These are phyloP conservation scores for Petrophora chlorosata DNA, from an alignment of 2,888 invertebrate species.

Conservation along the genomic window DNA sequence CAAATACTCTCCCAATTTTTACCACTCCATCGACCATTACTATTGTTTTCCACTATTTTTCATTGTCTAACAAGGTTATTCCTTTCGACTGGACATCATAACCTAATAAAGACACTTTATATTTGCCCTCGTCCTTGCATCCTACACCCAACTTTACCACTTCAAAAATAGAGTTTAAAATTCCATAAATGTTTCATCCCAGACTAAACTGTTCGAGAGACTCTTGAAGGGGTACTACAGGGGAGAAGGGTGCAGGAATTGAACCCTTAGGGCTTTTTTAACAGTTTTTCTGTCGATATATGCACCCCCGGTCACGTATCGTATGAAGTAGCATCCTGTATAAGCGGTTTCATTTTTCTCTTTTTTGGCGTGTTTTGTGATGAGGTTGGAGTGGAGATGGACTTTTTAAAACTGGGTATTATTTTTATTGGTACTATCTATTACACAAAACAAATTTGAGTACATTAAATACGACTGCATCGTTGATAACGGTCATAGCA, in stretches of 20 bases:
- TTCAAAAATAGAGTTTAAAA: constrained; percentile 17
- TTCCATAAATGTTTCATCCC: constrained; percentile 11
- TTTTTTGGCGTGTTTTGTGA: constrained; percentile 41
- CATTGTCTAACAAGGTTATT: constrained; percentile 60
- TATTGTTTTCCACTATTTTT: constrained; percentile 37
- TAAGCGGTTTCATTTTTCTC: constrained; percentile 78
- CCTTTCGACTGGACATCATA: constrained; percentile 58
- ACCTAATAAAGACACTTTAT: constrained; percentile 61
- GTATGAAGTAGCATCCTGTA: constrained; percentile 79
- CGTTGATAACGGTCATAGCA: too few relatives aligned
- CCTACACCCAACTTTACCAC: constrained; percentile 3
- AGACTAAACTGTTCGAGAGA: constrained; percentile 27
- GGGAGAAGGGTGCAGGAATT: constrained; percentile 31
- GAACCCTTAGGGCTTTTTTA: constrained; percentile 73
- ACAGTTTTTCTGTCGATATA: constrained; percentile 72
- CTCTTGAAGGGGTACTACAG: constrained; percentile 22
- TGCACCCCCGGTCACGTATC: constrained; percentile 81
- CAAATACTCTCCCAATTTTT: not conserved
- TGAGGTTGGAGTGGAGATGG: constrained; percentile 41
- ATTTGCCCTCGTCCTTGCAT: constrained; percentile 28
- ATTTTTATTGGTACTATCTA: too few relatives aligned
- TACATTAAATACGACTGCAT: too few relatives aligned
- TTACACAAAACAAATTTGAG: too few relatives aligned
- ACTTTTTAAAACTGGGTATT: too few relatives aligned
- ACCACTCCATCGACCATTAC: constrained; percentile 5